These are phyloP conservation scores for Ciona savignyi DNA, from an alignment of 23 tunicate species.

Conservation along the genomic window DNA sequence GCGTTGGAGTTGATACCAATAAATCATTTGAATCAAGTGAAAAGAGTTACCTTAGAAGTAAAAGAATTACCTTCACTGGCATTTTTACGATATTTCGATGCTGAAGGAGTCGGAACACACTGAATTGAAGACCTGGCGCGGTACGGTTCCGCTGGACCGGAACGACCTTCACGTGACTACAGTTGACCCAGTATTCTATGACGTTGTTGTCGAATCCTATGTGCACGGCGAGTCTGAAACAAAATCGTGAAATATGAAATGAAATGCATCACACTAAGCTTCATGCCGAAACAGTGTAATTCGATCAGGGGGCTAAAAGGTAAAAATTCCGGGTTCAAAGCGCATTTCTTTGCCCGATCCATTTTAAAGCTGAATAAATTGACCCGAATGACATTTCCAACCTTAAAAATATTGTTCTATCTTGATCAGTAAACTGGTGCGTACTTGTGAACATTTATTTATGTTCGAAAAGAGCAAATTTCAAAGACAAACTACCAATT, in stretches of 20 bases:
- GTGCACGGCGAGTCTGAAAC: constrained; percentile 54
- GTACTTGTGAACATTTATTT: not conserved
- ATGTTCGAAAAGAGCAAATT: not conserved
- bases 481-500: not conserved
- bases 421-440: not conserved
- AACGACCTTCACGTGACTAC: constrained; percentile 20
- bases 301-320: not conserved
- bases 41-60: too few species aligned
- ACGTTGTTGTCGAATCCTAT: constrained; percentile 59
- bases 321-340: not conserved
- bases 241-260: too few species aligned
- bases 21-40: too few species aligned
- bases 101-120: constrained; percentile 62
- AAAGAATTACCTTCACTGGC: constrained; percentile 53
- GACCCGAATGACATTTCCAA: not conserved
- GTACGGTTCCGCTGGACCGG: constrained; percentile 7
- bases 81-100: constrained; percentile 18
- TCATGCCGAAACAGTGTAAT: not conserved
- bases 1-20: too few species aligned
- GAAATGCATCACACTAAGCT: not conserved
- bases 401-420: not conserved
- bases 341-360: not conserved
- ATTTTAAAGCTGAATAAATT: not conserved
- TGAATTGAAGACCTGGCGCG: constrained; percentile 38
- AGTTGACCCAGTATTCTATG: constrained; percentile 80